Evolutionary conservation across 1,140 invertebrate genomes (phyloP).

Genomic region (Drosophila kohkoa): DNA sequence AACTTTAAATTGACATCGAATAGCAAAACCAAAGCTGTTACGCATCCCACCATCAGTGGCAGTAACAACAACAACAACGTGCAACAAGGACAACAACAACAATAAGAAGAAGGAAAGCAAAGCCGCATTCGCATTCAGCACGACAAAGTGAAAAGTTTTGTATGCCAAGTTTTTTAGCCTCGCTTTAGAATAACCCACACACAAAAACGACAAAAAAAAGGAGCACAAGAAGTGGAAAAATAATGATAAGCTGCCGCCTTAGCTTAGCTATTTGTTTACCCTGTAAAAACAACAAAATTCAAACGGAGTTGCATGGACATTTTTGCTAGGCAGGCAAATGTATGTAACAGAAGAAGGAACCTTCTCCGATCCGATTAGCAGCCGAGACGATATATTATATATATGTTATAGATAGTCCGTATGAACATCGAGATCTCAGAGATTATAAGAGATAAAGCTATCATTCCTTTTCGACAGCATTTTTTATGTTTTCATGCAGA

Average conservation of each 20-base stretch:
- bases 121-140: slow-evolving; percentile 43
- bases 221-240: background rate
- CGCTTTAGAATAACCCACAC: slow-evolving; percentile 28
- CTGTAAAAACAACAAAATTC: background rate
- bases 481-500: too few relatives aligned
- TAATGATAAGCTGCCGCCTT: slow-evolving; percentile 29
- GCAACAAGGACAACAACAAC: slow-evolving; percentile 16
- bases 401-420: too few relatives aligned
- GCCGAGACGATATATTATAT: too few relatives aligned
- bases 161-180: slow-evolving; percentile 42
- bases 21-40: slow-evolving; percentile 65
- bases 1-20: slow-evolving; percentile 82
- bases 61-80: slow-evolving; percentile 17
- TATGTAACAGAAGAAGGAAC: too few relatives aligned
- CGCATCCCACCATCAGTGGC: slow-evolving; percentile 26
- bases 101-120: background rate
- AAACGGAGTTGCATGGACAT: background rate
- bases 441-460: too few relatives aligned
- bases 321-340: too few relatives aligned
- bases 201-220: slow-evolving; percentile 54
- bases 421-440: too few relatives aligned
- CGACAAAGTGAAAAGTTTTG: slow-evolving; percentile 77
- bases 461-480: too few relatives aligned
- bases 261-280: slow-evolving; percentile 2
- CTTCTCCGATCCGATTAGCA: too few relatives aligned